Evolutionary conservation across 1,140 invertebrate genomes (phyloP).

Genomic region (Drosophila grimshawi): DNA sequence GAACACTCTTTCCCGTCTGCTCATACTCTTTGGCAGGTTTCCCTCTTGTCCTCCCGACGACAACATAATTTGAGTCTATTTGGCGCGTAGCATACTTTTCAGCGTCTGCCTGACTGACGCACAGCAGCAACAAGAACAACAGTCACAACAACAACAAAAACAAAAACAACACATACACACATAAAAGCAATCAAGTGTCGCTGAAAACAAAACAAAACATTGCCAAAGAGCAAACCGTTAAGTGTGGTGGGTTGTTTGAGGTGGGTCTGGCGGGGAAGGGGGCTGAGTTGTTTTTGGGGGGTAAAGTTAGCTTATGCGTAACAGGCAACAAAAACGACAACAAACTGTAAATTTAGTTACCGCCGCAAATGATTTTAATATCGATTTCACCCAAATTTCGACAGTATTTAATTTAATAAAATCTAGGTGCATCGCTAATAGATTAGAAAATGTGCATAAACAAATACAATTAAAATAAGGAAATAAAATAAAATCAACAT

Average conservation of each 20-base stretch:
- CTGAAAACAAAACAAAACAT: slow-evolving; percentile 65
- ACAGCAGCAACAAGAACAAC: background rate
- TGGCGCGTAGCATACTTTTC: slow-evolving; percentile 72
- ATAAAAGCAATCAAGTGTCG: slow-evolving; percentile 74
- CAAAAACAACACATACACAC: background rate
- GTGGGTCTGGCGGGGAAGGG: background rate
- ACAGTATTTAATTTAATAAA: background rate
- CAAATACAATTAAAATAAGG: too few species aligned
- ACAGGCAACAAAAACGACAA: slow-evolving; percentile 52
- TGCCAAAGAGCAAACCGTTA: slow-evolving; percentile 45
- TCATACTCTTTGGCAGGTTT: background rate
- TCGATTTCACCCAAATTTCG: slow-evolving; percentile 23
- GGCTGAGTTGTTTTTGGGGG: background rate
- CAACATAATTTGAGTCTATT: slow-evolving; percentile 76
- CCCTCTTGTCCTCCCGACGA: slow-evolving; percentile 1
- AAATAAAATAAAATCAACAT: too few species aligned
- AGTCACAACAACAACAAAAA: slow-evolving; percentile 15
- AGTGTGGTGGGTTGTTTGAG: background rate
- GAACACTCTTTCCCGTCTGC: background rate
- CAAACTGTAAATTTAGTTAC: slow-evolving; percentile 41
- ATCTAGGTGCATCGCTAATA: background rate
- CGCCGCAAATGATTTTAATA: slow-evolving; percentile 19
- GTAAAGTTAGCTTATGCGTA: slow-evolving; percentile 54
- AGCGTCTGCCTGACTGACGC: slow-evolving; percentile 33
- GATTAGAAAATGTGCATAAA: background rate